Evolutionary conservation across 2,113 vertebrate species (phyloP), one percentile per base, ranked within the genome.

Genomic region (Poicephalus meyeri): DNA sequence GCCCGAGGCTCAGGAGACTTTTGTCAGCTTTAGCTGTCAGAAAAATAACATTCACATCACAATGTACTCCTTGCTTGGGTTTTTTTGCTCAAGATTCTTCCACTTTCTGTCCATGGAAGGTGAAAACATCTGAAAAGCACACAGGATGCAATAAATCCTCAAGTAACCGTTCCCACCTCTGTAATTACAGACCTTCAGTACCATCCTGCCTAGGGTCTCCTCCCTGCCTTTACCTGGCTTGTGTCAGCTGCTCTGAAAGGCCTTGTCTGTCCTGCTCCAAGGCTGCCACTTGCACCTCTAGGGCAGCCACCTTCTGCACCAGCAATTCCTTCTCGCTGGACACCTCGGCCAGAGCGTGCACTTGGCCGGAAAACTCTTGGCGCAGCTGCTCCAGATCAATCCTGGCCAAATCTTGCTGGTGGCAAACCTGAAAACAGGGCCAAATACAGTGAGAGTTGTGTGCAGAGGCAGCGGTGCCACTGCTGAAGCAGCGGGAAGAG

Each of bases 181-280:
- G 26, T 8, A 18, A 58, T 7, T 35, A 23, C 10, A 92, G 78
- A 31, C 23, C 49, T 47, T 13, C 47, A 60, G 24, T 23, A 33
- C 39, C 13, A 46, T 42, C 82, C 56, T 60, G 56, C n/a, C 56
- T 18, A 28, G 58, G 28, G 14, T 24, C 21, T 76, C 35, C 53
- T 42, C 58, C 70, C 84, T 70, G 69, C 50, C 60, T 90, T 89
- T 97, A 99, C 99, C 98, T 98, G 89, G 98, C 97, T 50, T 98
- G 98, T 92, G 97, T 91, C 16, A 98, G 93, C 88, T 98, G 98
- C 58, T 97, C 97, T 28, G 96, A 44, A 47, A 98, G 94, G 60
- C 97, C 95, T 35, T 97, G 91, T 47, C 73, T 93, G 65, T 98
- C 98, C 63, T 85, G 97, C 84, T 97, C 97, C 80, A 91, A 33